These are phyloP conservation scores for Cantharis rufa DNA, from an alignment of 2,888 invertebrate genomes.

Conservation along the genomic window DNA sequence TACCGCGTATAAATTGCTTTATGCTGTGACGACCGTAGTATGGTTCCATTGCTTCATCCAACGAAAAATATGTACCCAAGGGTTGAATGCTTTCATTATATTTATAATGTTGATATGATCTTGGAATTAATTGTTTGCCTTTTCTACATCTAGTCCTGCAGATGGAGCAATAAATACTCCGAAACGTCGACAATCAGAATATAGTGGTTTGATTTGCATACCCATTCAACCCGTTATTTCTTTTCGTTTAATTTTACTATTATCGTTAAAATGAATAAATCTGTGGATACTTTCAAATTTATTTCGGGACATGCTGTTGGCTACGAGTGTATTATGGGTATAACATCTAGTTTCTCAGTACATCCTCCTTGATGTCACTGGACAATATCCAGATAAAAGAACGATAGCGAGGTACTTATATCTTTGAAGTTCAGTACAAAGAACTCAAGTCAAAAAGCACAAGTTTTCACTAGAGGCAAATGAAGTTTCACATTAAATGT, in stretches of 20 bases:
- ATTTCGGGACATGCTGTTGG: constrained; percentile 28
- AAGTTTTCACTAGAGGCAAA: too few relatives aligned
- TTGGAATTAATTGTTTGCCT: constrained; percentile 29
- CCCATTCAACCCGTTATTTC: too few relatives aligned
- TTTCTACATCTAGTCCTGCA: too few relatives aligned
- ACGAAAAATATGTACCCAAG: constrained; percentile 29
- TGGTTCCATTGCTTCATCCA: constrained; percentile 37
- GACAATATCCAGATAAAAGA: constrained; percentile 19
- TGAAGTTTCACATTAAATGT: too few relatives aligned
- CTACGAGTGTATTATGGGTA: constrained; percentile 14
- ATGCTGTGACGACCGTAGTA: constrained; percentile 36
- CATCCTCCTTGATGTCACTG: constrained; percentile 10
- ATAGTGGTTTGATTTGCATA: too few relatives aligned
- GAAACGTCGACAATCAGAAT: too few relatives aligned
- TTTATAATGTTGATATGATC: constrained; percentile 24
- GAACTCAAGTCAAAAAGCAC: too few relatives aligned
- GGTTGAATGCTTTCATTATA: constrained; percentile 18
- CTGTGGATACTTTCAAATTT: constrained; percentile 30
- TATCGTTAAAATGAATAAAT: constrained; percentile 32
- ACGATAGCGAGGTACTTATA: constrained; percentile 26
- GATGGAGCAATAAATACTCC: too few relatives aligned
- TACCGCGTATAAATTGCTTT: constrained; percentile 39
- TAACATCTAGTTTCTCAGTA: constrained; percentile 27
- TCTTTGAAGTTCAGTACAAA: too few relatives aligned
- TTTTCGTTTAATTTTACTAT: constrained; percentile 23